Evolutionary conservation across 2,888 invertebrate genomes (phyloP), one percentile per base, ranked within the genome.

Genomic region (Plebejus argus): DNA sequence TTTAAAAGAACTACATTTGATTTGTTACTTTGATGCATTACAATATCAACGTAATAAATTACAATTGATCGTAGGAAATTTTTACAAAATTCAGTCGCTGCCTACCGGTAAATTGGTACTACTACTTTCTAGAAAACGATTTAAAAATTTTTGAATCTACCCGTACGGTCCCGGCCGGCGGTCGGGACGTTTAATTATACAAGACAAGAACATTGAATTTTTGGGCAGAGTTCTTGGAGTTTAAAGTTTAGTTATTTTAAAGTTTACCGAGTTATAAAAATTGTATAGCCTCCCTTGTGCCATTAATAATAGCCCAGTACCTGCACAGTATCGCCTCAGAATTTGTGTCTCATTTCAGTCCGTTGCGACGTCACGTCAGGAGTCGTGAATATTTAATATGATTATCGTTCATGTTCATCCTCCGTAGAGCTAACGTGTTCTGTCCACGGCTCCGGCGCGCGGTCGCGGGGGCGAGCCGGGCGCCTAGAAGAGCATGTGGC

Each of bases 401-500:
- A 84, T 86, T 84, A 83, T 86, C 84, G 81, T 78, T 72, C 79
- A 79, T 81, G 80, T 80, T 78, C 79, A 80, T 84, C 83, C 81
- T 85, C 85, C 84, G 86, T 87, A 89, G 88, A 90, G 90, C 86
- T 83, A 84, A 85, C 82, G 81, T 79, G n/a, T 74, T 77, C 74
- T 78, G 71, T 77, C 76, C 79, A 78, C 78, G 23, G 79, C 72
- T 74, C 77, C 35, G 70, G 71, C 53, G 53, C 66, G 35, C 78
- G 66, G 72, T 49, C 66, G 79, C 75, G 79, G 53, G 53, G 75
- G 78, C 72, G 78, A 74, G 77, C 70, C 78, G 78, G 79, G 77
- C 85, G 83, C 88, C 91, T 86, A 94, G 87, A 94, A 94, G 91
- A 94, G 94, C 94, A 94, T 94, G 91, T 94, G 94, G 85, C 94